A percentile compares a stretch with the other conserved stretches of the same genome.
These are phyloP conservation scores for Pelmatolapia mariae DNA, from an alignment of 2,113 vertebrate genomes.

Conservation along the genomic window DNA sequence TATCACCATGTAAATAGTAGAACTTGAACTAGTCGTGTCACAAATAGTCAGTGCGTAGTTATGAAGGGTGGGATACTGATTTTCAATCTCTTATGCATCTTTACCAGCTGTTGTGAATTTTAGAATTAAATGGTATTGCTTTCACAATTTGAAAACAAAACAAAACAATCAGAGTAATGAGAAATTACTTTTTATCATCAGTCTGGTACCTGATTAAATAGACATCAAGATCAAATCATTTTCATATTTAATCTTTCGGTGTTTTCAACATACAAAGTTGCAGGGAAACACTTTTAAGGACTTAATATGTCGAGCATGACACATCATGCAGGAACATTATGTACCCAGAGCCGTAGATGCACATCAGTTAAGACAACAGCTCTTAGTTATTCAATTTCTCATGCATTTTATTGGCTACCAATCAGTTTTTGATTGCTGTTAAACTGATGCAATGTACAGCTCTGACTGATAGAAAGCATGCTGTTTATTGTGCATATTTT, in stretches of 20 bases:
- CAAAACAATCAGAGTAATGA: background rate
- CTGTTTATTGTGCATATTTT: conserved; percentile 14
- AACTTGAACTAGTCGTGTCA: background rate
- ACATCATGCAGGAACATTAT: conserved; percentile 51
- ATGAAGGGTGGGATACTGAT: background rate
- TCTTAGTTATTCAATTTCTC: background rate
- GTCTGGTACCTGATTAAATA: background rate
- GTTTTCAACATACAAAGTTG: background rate
- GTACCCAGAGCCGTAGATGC: conserved; percentile 42
- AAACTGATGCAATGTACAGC: conserved; percentile 50
- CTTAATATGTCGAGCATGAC: conserved; percentile 37
- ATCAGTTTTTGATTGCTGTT: background rate
- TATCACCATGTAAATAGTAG: background rate
- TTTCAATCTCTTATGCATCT: background rate
- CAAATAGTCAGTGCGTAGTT: background rate
- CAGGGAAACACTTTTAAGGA: conserved; percentile 2
- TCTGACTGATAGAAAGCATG: conserved; percentile 56
- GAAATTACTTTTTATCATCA: background rate
- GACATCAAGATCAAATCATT: background rate
- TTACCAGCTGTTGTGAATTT: background rate
- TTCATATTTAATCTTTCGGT: background rate
- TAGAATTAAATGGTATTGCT: background rate
- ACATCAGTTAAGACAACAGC: conserved; percentile 50
- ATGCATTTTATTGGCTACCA: background rate
- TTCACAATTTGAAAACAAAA: background rate